Evolutionary conservation across 2,888 invertebrate species (phyloP).

Genomic region (Parelbella ahira): DNA sequence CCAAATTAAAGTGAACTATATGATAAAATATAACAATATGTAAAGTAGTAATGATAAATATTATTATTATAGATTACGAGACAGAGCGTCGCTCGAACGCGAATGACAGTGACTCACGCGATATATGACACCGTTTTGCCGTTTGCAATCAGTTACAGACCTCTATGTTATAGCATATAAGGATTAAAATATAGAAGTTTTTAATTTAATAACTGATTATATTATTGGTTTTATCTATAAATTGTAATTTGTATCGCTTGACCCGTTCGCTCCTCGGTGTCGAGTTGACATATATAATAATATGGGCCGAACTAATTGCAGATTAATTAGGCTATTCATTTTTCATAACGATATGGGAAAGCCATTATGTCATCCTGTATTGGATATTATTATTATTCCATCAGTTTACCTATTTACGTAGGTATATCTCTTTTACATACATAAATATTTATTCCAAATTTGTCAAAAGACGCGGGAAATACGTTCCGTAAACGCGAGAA

Average conservation of each 20-base stretch:
- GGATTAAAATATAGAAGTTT: constrained; percentile 25
- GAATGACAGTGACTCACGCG: constrained; percentile 48
- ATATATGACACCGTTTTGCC: constrained; percentile 26
- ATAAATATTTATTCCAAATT: too few relatives aligned
- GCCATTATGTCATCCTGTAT: neutral
- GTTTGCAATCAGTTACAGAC: neutral
- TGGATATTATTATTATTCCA: too few relatives aligned
- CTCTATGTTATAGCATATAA: constrained; percentile 9
- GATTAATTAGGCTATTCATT: constrained; percentile 27
- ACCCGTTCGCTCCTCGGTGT: constrained; percentile 46
- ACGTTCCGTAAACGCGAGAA: too few relatives aligned
- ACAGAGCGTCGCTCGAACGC: constrained; percentile 31
- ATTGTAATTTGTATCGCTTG: constrained; percentile 61
- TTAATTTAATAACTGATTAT: neutral
- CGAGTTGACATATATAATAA: constrained; percentile 28
- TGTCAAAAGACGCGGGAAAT: too few relatives aligned
- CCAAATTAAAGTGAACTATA: too few relatives aligned
- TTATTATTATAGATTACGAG: constrained; percentile 20
- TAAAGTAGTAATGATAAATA: constrained; percentile 16
- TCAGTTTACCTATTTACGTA: too few relatives aligned
- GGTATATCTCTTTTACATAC: too few relatives aligned
- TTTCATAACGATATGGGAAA: constrained; percentile 3
- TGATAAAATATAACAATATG: neutral
- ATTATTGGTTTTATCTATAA: constrained; percentile 35
- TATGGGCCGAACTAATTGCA: constrained; percentile 28